These are phyloP conservation scores for Odontesthes bonariensis DNA, from an alignment of 2,113 vertebrate species.

Conservation along the genomic window DNA sequence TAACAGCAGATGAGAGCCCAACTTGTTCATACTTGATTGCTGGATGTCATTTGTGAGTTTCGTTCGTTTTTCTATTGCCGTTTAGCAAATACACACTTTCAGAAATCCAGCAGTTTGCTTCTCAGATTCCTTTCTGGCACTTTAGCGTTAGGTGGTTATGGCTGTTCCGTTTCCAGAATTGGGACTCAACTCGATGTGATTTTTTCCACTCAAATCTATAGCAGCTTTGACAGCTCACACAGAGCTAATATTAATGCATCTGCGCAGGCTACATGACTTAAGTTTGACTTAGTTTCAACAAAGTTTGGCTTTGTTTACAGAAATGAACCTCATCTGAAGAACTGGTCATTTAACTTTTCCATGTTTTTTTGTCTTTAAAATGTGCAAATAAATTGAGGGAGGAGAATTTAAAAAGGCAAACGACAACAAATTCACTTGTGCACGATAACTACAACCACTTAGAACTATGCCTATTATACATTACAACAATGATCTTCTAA, in stretches of 20 bases:
- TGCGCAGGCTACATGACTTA: slow-evolving; percentile 54
- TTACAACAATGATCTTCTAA: slow-evolving; percentile 73
- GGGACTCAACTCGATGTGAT: slow-evolving; percentile 10
- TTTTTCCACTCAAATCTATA: slow-evolving; percentile 15
- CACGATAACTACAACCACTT: slow-evolving; percentile 78
- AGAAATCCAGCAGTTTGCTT: slow-evolving; percentile 14
- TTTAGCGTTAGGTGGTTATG: slow-evolving; percentile 17
- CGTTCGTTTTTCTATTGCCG: background rate
- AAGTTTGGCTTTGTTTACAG: slow-evolving; percentile 12
- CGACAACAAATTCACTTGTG: slow-evolving; percentile 71
- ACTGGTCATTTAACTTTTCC: slow-evolving; percentile 27
- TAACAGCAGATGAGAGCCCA: background rate
- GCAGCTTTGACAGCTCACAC: slow-evolving; percentile 42
- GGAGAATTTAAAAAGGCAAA: slow-evolving; percentile 69
- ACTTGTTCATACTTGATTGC: background rate
- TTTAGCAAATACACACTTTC: slow-evolving; percentile 15
- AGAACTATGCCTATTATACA: slow-evolving; percentile 75
- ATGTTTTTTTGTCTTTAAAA: slow-evolving; percentile 37
- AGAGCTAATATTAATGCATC: slow-evolving; percentile 45
- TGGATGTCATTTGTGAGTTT: background rate
- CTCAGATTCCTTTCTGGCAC: slow-evolving; percentile 53
- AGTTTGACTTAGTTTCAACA: slow-evolving; percentile 30
- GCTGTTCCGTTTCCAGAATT: slow-evolving; percentile 41
- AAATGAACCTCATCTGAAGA: slow-evolving; percentile 41
- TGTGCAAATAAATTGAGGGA: slow-evolving; percentile 72